A percentile compares a stretch with the other conserved stretches of the same genome.
Evolutionary conservation across 1,140 invertebrate genomes (phyloP).

Genomic region (Drosophila willistoni): DNA sequence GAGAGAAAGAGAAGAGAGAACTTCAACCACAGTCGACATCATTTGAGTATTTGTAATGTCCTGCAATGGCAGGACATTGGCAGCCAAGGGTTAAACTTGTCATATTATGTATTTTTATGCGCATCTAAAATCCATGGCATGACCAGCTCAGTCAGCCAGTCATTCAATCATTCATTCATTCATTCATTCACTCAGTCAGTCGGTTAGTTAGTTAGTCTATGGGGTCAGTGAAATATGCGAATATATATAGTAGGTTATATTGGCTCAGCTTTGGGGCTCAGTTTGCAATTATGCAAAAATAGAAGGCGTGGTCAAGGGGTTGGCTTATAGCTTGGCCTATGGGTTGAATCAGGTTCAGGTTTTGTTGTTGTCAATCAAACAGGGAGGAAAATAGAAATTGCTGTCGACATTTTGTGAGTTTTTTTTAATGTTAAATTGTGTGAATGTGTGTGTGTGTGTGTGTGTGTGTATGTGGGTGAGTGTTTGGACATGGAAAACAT

Average conservation of each 20-base stretch:
- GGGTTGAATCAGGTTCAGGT: conserved; percentile 11
- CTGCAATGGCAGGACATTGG: conserved; percentile 6
- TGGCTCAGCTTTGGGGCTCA: conserved; percentile 8
- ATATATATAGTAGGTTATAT: conserved; percentile 22
- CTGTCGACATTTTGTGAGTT: conserved; percentile 59
- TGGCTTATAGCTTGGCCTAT: not conserved
- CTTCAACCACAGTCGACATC: not conserved
- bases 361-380: conserved; percentile 49
- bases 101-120: conserved; percentile 59
- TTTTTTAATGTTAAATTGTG: conserved; percentile 69
- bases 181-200: not conserved
- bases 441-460: too few relatives aligned
- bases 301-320: conserved; percentile 8
- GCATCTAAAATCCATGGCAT: conserved; percentile 47
- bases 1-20: not conserved
- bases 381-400: conserved; percentile 65
- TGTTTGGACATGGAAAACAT: too few relatives aligned
- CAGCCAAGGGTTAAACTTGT: conserved; percentile 51
- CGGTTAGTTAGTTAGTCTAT: conserved; percentile 1
- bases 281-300: conserved; percentile 68
- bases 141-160: conserved; percentile 2
- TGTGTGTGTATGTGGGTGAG: conserved; percentile 16
- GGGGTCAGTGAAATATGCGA: not conserved
- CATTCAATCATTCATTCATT: not conserved
- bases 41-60: conserved; percentile 13